Evolutionary conservation across 2,888 invertebrate genomes (phyloP).

Genomic region (Aleiodes testaceus): DNA sequence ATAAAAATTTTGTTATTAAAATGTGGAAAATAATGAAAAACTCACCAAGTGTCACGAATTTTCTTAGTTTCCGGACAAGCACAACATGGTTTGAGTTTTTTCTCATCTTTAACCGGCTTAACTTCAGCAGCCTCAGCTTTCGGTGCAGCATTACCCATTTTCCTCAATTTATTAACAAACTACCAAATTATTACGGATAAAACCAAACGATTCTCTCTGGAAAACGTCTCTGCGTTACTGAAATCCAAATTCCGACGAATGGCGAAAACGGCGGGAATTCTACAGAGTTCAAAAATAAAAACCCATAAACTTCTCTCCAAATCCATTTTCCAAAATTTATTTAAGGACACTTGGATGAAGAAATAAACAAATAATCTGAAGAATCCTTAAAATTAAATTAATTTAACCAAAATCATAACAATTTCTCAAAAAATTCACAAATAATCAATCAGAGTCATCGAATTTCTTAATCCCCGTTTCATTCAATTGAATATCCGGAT

Average conservation of each 20-base stretch:
- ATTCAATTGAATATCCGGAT: constrained; percentile 2
- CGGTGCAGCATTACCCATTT: constrained; percentile 76
- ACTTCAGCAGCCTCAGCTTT: constrained; percentile 72
- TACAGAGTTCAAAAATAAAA: no score
- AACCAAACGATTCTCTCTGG: no score
- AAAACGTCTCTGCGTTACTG: no score
- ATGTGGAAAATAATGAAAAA: constrained; percentile 14
- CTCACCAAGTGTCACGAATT: constrained; percentile 92
- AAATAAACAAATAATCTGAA: not conserved
- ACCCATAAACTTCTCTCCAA: no score
- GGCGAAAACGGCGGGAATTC: no score
- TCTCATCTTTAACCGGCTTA: constrained; percentile 75
- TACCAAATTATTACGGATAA: no score
- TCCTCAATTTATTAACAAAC: constrained; percentile 5
- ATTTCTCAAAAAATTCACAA: no score
- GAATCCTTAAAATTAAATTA: no score
- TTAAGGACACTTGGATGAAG: constrained; percentile 28
- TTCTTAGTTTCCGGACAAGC: constrained; percentile 97
- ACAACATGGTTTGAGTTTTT: constrained; percentile 95
- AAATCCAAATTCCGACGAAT: no score
- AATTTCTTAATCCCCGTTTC: constrained; percentile 6
- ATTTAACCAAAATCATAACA: no score
- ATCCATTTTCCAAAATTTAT: constrained; percentile 13
- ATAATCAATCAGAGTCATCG: not conserved
- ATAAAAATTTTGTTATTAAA: not conserved